Conservation (phyloP, 2,888 invertebrate genomes). For the Celastrina argiolus region DNA sequence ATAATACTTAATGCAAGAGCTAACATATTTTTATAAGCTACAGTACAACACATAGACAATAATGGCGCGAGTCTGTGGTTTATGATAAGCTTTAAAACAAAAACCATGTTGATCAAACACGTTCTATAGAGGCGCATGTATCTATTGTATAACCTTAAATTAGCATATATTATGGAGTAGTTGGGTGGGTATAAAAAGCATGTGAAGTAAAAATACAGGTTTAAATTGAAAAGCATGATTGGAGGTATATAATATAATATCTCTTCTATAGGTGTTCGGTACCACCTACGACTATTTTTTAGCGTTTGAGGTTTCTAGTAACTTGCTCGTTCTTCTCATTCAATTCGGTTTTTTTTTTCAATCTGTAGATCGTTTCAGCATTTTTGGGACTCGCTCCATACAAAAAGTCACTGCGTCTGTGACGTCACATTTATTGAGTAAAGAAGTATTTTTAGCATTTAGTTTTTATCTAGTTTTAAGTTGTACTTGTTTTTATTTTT, state of each 20-base stretch:
- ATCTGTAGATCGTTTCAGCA: no score
- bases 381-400: no score
- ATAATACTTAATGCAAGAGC: no score
- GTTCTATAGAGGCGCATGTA: background rate
- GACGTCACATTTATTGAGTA: no score
- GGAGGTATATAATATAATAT: background rate
- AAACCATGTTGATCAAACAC: background rate
- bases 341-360: no score
- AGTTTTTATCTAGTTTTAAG: no score
- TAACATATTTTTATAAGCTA: background rate
- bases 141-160: constrained; percentile 9
- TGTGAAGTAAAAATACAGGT: background rate
- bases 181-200: constrained; percentile 5
- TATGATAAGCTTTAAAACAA: background rate
- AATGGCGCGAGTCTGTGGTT: background rate
- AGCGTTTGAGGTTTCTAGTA: background rate
- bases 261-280: background rate
- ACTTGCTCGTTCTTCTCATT: no score
- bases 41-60: background rate
- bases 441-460: no score
- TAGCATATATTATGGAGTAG: constrained; percentile 1
- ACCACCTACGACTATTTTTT: background rate
- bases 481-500: no score
- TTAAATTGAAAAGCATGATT: background rate
- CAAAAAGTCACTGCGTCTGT: no score